These are phyloP conservation scores for Rotaria macrura DNA, from an alignment of 2,888 invertebrate species.

Conservation along the genomic window DNA sequence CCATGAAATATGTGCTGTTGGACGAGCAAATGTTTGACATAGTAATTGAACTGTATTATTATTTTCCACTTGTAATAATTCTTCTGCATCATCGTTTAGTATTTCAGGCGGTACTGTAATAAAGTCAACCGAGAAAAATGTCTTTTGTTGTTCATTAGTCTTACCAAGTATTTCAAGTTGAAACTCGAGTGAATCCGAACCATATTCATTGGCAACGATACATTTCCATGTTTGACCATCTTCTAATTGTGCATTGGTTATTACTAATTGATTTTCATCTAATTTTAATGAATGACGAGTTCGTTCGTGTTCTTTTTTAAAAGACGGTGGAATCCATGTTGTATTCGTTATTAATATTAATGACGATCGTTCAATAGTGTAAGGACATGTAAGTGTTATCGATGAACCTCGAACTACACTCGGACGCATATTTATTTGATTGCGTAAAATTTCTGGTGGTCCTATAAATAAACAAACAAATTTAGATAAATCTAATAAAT, in stretches of 20 bases:
- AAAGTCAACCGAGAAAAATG: background rate
- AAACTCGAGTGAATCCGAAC: background rate
- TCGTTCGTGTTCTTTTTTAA: background rate
- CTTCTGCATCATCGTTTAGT: background rate
- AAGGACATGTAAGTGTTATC: slow-evolving; percentile 49
- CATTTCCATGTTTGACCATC: slow-evolving; percentile 7
- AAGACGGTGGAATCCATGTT: background rate
- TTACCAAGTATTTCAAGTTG: background rate
- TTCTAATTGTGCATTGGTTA: background rate
- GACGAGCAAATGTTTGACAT: slow-evolving; percentile 14
- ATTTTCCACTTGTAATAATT: background rate
- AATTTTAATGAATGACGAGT: background rate
- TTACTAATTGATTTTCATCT: slow-evolving; percentile 3
- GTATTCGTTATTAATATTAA: background rate
- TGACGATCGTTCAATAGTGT: background rate
- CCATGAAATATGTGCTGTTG: background rate
- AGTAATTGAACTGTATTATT: slow-evolving; percentile 12
- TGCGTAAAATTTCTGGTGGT: slow-evolving; percentile 44
- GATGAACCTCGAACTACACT: slow-evolving; percentile 43
- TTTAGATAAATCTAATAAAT: too few species aligned
- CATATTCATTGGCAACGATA: background rate
- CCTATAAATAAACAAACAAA: slow-evolving; percentile 37
- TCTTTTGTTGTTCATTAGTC: background rate
- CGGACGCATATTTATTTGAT: slow-evolving; percentile 42
- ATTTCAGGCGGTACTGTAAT: background rate